These are phyloP conservation scores for Pseudococcus longispinus DNA, from an alignment of 2,888 invertebrate species.

Conservation along the genomic window DNA sequence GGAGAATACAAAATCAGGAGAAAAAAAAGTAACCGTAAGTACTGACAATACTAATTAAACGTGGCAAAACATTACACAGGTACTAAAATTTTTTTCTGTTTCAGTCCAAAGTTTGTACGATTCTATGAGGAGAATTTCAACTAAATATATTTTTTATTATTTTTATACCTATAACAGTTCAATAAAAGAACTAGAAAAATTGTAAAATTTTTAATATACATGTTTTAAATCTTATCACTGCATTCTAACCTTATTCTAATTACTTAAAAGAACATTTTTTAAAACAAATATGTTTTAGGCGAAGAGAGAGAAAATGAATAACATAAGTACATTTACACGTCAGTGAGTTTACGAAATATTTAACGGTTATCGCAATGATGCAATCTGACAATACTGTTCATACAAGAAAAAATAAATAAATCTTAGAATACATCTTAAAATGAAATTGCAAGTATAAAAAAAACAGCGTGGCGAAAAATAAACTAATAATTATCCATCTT, in stretches of 20 bases:
- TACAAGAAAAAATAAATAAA: neutral
- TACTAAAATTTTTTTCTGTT: neutral
- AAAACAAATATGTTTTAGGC: neutral
- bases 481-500: neutral
- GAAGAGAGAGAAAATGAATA: neutral
- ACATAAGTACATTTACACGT: neutral
- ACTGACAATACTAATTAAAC: neutral
- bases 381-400: neutral
- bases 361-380: neutral
- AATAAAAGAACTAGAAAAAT: neutral
- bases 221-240: neutral
- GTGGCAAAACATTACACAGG: neutral
- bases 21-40: slow-evolving; percentile 21
- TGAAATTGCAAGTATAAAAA: neutral
- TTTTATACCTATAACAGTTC: neutral
- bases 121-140: neutral
- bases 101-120: slow-evolving; percentile 44
- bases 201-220: slow-evolving; percentile 32
- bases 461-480: neutral
- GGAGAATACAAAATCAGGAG: neutral
- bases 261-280: too few species aligned
- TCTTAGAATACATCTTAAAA: neutral
- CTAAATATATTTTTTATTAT: neutral
- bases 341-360: neutral
- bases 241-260: neutral